A percentile compares a stretch with the other conserved stretches of the same genome.
Conservation (phyloP, 2,888 invertebrate species). For the Heliconius charithonia region DNA sequence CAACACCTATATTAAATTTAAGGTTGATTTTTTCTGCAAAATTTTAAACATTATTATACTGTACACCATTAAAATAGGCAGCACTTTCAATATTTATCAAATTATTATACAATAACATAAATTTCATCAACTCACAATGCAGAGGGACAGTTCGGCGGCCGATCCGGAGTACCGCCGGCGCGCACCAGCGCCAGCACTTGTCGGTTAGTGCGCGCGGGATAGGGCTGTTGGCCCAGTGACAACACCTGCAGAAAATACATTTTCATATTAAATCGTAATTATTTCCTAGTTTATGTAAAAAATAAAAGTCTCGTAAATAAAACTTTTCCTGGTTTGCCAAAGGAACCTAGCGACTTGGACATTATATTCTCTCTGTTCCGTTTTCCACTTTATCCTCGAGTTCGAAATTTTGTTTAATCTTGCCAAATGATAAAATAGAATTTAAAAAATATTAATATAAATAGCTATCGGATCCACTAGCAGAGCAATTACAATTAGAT, state of each 20-base stretch:
- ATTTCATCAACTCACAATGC: constrained; percentile 84
- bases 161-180: constrained; percentile 92
- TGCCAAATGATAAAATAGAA: too few species aligned
- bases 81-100: not conserved
- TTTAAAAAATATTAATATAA: too few species aligned
- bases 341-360: too few species aligned
- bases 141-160: constrained; percentile 93
- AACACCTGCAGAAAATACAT: constrained; percentile 84
- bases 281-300: not conserved
- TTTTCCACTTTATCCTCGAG: too few species aligned
- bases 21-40: not conserved
- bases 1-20: not conserved
- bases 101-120: not conserved
- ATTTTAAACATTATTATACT: not conserved
- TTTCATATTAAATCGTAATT: not conserved
- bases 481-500: too few species aligned
- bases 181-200: constrained; percentile 96
- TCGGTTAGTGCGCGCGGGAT: constrained; percentile 95
- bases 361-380: too few species aligned
- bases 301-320: too few species aligned
- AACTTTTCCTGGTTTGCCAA: too few species aligned
- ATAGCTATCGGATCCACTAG: too few species aligned
- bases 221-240: constrained; percentile 98
- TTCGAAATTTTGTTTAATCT: too few species aligned
- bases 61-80: not conserved